Base-by-base conservation (phyloP, 2,888 invertebrate genomes). In the Axea sp. region DNA sequence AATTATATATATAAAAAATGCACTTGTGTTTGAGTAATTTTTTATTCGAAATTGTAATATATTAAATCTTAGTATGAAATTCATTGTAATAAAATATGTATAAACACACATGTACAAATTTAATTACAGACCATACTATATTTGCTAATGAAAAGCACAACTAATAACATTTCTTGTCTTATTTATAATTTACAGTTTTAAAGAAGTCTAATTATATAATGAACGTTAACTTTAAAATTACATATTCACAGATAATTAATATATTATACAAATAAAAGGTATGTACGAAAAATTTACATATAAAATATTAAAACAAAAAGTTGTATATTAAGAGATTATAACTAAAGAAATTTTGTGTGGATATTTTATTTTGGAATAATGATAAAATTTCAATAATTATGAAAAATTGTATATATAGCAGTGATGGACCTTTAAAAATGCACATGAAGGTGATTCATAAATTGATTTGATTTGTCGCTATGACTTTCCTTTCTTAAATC, bases 401-500 rank as follows among this genome's bases (percentile, higher is more conserved):
- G 4, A 6, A 1, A 6, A 1, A 35, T 49, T 5, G 11, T 30
- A 39, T 28, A 11, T 24, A 41, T 43, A 33, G 6, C 8, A 43
- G 8, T 28, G 53, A 68, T 51, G 28, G 49, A 31, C 11, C 8
- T 59, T 59, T 51, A 51, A 35, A 53, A 64, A 62, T 62, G 43
- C 31, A 31, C 26, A 24, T 17, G 35, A 12, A 62, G 26, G 22
- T 19, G 8, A 19, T 3, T 33, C 30, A 12, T 26, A 19, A n/a
- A 24, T 12, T 12, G n/a, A 11, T 22, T 31, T 17, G 60, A 24
- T 31, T 59, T 45, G 47, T n/a, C n/a, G 78, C 79, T 91, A 92
- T 85, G 90, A 88, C 88, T 92, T 93, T 75, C 93, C 93, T 87
- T 93, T 93, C 85, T 92, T 92, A 86, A 92, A 93, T 84, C 94